These are phyloP conservation scores for Muricea muricata DNA, from an alignment of 92 coral and sea anemone genomes.

Conservation along the genomic window DNA sequence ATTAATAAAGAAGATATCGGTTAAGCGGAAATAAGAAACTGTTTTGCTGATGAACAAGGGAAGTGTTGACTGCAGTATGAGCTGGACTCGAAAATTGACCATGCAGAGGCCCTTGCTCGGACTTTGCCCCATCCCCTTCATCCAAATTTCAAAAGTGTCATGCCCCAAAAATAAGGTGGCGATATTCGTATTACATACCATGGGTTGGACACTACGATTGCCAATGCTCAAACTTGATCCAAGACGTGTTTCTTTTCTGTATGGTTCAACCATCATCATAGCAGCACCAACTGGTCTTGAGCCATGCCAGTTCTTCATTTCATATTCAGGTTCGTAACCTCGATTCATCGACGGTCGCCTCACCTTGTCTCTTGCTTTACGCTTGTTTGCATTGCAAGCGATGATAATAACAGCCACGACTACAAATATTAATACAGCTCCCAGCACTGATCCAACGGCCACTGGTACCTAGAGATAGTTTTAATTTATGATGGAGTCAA, in stretches of 20 bases:
- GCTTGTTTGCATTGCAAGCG: background rate
- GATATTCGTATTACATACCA: background rate
- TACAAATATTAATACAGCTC: constrained; percentile 1
- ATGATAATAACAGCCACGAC: background rate
- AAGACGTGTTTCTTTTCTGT: background rate
- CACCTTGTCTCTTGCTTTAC: constrained; percentile 17
- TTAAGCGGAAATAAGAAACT: no score
- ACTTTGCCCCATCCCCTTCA: no score
- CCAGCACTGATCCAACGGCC: background rate
- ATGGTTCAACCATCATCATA: background rate
- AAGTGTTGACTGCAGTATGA: no score
- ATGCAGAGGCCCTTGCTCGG: no score
- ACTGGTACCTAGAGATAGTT: constrained; percentile 4
- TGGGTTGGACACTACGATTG: background rate
- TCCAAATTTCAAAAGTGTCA: no score
- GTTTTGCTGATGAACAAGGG: no score
- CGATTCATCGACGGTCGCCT: background rate
- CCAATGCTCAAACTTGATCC: background rate
- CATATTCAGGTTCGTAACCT: constrained; percentile 12
- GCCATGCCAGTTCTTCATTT: background rate
- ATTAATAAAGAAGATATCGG: background rate
- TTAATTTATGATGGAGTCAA: background rate
- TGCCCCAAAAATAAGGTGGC: no score
- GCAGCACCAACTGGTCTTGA: background rate
- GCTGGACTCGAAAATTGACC: no score